Base-by-base conservation (phyloP, 2,113 vertebrate genomes). In the Donacobius atricapilla region DNA sequence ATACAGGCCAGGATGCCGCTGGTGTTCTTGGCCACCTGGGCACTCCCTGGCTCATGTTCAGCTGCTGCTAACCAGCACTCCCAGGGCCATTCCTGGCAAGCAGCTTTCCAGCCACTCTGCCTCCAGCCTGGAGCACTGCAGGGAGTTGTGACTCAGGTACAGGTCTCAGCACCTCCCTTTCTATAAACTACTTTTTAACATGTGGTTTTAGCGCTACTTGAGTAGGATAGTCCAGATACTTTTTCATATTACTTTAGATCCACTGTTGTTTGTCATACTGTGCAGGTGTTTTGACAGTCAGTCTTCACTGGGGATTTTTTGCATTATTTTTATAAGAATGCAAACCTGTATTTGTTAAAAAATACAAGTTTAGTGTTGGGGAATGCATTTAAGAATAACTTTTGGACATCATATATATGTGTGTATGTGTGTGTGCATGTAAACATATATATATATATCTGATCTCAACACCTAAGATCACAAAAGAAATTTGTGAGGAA, bases 31-130 rank as follows among this genome's bases (percentile, higher is more conserved):
- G 27, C 33, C 40, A 13, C n/a, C 33, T 73, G 69, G 22, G 22
- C 39, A 54, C 33, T 27, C 45, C 0, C 57, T 54, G 81, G 17
- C 39, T 72, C n/a, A 18, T 33, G 48, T 14, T 39, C 48, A 33
- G 22, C 39, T 0, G 7, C 39, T 72, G 15, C 11, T 18, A 2
- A 8, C 9, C 13, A 45, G 33, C 37, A 53, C 3, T 4, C 4
- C 21, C 47, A 25, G 57, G 7, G 25, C 27, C 8, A 7, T 53
- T 44, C 8, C 27, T 31, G 10, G 2, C 3, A 7, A 6, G 25
- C 33, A 53, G 33, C 14, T 64, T 64, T 45, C 40, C 39, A 63
- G 16, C 6, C 33, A 39, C 27, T 72, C 33, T 22, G 3, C 22
- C 22, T 13, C 39, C 40, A 21, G 69, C 22, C n/a, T 45, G 33